phyloP scores from a whole-genome alignment of 2,113 vertebrate species.

The Spilogale gracilis region DNA sequence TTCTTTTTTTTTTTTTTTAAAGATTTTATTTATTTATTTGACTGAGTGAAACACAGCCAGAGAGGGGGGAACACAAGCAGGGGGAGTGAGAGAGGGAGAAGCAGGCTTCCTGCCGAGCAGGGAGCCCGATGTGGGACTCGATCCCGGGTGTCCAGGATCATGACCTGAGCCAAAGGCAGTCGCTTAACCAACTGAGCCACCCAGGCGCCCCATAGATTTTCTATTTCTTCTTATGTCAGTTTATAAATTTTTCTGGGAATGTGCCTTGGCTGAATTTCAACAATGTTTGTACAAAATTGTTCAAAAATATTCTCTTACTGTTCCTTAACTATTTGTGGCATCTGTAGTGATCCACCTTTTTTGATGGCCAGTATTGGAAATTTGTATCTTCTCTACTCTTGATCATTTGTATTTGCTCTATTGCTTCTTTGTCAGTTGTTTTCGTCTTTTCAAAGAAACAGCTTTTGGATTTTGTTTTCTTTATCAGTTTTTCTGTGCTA shows the following conservation, averaged over 20 bases:
- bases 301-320: neutral
- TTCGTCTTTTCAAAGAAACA: neutral
- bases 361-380: neutral
- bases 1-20: too few relatives aligned
- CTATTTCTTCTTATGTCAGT: constrained; percentile 25
- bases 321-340: neutral
- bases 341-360: neutral
- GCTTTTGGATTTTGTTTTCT: neutral
- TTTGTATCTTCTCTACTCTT: neutral
- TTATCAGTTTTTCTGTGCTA: neutral
- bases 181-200: too few relatives aligned
- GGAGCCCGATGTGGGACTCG: too few relatives aligned
- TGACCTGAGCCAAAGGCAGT: too few relatives aligned
- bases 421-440: neutral
- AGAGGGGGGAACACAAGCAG: too few relatives aligned
- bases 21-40: too few relatives aligned
- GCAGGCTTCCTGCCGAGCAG: too few relatives aligned
- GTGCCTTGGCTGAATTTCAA: constrained; percentile 32
- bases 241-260: constrained; percentile 5
- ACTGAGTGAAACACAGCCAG: too few relatives aligned
- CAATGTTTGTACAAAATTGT: constrained; percentile 10
- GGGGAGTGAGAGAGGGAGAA: too few relatives aligned
- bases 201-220: neutral
- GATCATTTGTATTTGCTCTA: neutral
- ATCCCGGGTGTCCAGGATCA: too few relatives aligned